A percentile compares a stretch with the other conserved stretches of the same genome.
Conservation (phyloP, 2,888 invertebrate genomes). For the Loripinus fragilis region DNA sequence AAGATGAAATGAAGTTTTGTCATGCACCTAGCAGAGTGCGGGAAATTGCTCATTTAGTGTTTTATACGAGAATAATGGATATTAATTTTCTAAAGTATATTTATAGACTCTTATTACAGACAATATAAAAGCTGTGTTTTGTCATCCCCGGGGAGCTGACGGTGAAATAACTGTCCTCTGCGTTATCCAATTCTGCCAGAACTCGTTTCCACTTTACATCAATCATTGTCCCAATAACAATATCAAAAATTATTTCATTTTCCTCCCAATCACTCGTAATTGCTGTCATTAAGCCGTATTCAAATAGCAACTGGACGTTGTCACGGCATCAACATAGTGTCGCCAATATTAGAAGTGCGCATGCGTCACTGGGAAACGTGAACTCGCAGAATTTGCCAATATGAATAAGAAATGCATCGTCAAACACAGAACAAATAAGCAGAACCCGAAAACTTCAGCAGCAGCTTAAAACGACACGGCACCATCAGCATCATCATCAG, state of each 20-base stretch:
- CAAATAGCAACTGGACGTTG: constrained; percentile 8
- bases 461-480: too few relatives aligned
- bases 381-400: too few relatives aligned
- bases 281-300: constrained; percentile 12
- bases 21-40: background rate
- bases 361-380: background rate
- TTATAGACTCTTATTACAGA: constrained; percentile 5
- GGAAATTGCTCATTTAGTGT: constrained; percentile 14
- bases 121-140: constrained; percentile 6
- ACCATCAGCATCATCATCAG: too few relatives aligned
- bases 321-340: background rate
- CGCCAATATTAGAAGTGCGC: background rate
- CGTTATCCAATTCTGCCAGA: constrained; percentile 10
- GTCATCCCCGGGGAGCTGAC: constrained; percentile 6
- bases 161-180: background rate
- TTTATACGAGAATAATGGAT: background rate
- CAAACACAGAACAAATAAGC: too few relatives aligned
- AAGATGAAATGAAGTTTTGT: background rate
- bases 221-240: constrained; percentile 6
- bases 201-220: constrained; percentile 14
- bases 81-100: constrained; percentile 20
- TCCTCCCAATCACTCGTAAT: constrained; percentile 17
- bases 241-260: constrained; percentile 20
- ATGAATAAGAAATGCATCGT: too few relatives aligned
- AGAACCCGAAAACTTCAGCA: too few relatives aligned